Percentiles rank a stretch among this genome's conserved stretches.
Conservation (phyloP, 2,888 invertebrate genomes). For the Rhabditoides inermis region DNA sequence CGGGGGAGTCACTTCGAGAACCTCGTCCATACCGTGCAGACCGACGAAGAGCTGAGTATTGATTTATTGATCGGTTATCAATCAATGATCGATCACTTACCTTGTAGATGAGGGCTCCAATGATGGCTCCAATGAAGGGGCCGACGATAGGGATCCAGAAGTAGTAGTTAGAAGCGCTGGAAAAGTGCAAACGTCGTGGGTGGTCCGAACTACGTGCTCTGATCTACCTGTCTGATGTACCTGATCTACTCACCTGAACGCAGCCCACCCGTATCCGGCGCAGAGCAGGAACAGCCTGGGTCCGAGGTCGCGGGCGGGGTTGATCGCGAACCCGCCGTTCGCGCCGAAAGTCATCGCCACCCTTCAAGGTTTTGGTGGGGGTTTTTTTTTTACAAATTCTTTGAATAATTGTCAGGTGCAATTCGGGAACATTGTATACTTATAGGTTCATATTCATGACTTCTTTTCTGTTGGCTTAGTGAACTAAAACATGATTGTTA, state of each 20-base stretch:
- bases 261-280: constrained; percentile 45
- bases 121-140: constrained; percentile 58
- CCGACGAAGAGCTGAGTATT: constrained; percentile 57
- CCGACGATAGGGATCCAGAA: constrained; percentile 59
- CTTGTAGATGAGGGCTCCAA: constrained; percentile 57
- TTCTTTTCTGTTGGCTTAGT: too few relatives aligned
- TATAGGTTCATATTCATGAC: too few relatives aligned
- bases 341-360: constrained; percentile 54
- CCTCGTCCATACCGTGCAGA: constrained; percentile 55
- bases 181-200: constrained; percentile 9
- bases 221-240: too few relatives aligned
- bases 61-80: constrained; percentile 56
- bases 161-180: constrained; percentile 53
- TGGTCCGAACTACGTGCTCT: not conserved
- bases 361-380: too few relatives aligned
- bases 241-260: constrained; percentile 33
- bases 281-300: constrained; percentile 46
- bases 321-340: constrained; percentile 61
- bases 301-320: constrained; percentile 58
- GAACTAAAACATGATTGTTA: too few relatives aligned
- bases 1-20: constrained; percentile 20
- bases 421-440: too few relatives aligned
- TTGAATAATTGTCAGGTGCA: too few relatives aligned
- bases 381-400: too few relatives aligned
- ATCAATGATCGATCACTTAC: constrained; percentile 27